Evolutionary conservation across 2,113 vertebrate species (phyloP).

Genomic region (Lophotis ruficrista): DNA sequence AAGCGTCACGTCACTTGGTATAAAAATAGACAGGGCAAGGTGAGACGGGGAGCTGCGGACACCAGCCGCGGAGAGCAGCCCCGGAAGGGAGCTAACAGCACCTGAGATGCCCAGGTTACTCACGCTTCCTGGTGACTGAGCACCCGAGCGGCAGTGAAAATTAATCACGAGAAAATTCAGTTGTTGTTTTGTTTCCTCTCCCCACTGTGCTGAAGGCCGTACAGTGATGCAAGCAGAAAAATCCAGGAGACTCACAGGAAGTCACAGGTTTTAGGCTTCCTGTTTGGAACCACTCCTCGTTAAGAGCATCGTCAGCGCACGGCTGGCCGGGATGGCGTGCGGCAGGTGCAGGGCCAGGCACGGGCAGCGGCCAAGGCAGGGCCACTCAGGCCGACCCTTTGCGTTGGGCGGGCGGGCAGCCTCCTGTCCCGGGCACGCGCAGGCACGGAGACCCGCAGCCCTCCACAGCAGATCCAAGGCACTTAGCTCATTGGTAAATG

Average conservation of each 20-base stretch:
- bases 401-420: neutral
- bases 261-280: neutral
- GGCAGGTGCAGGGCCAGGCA: neutral
- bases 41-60: neutral
- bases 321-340: neutral
- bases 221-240: neutral
- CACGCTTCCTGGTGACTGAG: neutral
- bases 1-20: neutral
- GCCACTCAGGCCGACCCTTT: neutral
- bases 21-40: neutral
- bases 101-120: neutral
- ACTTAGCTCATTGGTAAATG: neutral
- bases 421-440: neutral
- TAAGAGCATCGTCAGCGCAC: accelerated
- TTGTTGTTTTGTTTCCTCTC: neutral
- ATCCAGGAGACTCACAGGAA: neutral
- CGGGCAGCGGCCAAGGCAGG: accelerated
- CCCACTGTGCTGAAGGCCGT: neutral
- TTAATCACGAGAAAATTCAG: neutral
- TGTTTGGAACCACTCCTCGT: neutral
- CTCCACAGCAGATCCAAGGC: neutral
- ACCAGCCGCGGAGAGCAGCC: neutral
- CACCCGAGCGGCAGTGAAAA: neutral
- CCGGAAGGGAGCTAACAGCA: accelerated
- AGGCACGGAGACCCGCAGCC: neutral